phyloP scores from a whole-genome alignment of 1,140 invertebrate genomes.

The Hycleus phaleratus region DNA sequence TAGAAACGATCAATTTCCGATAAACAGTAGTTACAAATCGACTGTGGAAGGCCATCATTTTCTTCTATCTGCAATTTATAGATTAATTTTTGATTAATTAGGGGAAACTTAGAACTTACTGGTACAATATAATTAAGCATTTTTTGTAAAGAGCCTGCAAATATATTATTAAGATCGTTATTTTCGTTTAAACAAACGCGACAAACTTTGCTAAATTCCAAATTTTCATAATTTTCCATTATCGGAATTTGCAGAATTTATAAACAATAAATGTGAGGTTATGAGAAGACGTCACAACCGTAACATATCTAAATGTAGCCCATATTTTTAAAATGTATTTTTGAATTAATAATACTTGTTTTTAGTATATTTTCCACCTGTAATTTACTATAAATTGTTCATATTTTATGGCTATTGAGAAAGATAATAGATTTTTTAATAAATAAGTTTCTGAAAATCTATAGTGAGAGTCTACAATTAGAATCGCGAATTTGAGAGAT shows the following conservation, averaged over 20 bases:
- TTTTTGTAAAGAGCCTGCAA: not conserved
- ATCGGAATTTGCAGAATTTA: not conserved
- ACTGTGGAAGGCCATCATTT: slow-evolving; percentile 2
- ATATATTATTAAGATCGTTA: slow-evolving; percentile 1
- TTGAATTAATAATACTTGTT: too few relatives aligned
- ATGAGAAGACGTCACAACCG: too few relatives aligned
- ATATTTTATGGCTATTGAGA: too few relatives aligned
- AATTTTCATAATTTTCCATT: slow-evolving; percentile 2
- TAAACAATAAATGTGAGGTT: not conserved
- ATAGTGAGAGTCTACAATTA: too few relatives aligned
- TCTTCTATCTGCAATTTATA: slow-evolving; percentile 1
- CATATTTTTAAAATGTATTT: too few relatives aligned
- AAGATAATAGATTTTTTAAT: too few relatives aligned
- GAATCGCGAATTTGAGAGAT: too few relatives aligned
- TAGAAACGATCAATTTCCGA: slow-evolving; percentile 3
- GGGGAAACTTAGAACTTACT: not conserved
- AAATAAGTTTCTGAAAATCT: too few relatives aligned
- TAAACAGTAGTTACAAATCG: not conserved
- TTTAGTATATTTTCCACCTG: too few relatives aligned
- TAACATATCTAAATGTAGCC: too few relatives aligned
- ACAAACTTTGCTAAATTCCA: slow-evolving; percentile 4
- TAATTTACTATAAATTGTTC: too few relatives aligned
- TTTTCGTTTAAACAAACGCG: slow-evolving; percentile 4
- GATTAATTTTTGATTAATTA: not conserved
- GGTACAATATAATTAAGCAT: not conserved